These are phyloP conservation scores for Bembecia ichneumoniformis DNA, from an alignment of 2,888 invertebrate species.

Conservation along the genomic window DNA sequence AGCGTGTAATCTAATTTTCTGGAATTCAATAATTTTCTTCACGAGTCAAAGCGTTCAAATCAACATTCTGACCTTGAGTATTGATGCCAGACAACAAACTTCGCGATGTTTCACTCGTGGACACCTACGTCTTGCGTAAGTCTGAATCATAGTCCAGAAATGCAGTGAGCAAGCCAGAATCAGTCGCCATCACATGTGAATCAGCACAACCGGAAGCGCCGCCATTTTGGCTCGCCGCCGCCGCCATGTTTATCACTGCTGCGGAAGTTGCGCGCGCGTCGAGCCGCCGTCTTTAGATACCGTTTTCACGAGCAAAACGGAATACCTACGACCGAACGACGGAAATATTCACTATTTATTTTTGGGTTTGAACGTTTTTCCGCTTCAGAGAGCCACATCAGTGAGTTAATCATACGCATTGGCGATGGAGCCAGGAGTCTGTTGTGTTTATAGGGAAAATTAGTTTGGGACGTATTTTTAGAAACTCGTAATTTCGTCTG, in stretches of 20 bases:
- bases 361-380: conserved; percentile 60
- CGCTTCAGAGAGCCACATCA: conserved; percentile 60
- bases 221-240: conserved; percentile 65
- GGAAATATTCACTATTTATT: conserved; percentile 66
- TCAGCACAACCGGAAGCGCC: conserved; percentile 67
- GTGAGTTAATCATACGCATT: conserved; percentile 53
- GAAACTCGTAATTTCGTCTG: conserved; percentile 43
- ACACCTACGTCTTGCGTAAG: conserved; percentile 56
- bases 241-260: conserved; percentile 63
- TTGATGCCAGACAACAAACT: conserved; percentile 40
- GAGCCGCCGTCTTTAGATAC: conserved; percentile 59
- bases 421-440: conserved; percentile 33
- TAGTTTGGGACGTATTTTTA: conserved; percentile 27
- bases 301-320: conserved; percentile 56
- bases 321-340: conserved; percentile 34
- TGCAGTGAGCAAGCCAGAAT: conserved; percentile 62
- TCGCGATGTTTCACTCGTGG: conserved; percentile 38
- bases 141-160: conserved; percentile 66
- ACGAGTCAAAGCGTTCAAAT: neutral
- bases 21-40: neutral
- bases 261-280: conserved; percentile 71
- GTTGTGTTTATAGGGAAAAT: conserved; percentile 55
- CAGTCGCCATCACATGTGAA: conserved; percentile 53
- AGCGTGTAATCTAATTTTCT: neutral
- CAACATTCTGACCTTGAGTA: conserved; percentile 7